Base-by-base conservation (phyloP, 2,888 invertebrate genomes). In the Hyposoter dolosus region DNA sequence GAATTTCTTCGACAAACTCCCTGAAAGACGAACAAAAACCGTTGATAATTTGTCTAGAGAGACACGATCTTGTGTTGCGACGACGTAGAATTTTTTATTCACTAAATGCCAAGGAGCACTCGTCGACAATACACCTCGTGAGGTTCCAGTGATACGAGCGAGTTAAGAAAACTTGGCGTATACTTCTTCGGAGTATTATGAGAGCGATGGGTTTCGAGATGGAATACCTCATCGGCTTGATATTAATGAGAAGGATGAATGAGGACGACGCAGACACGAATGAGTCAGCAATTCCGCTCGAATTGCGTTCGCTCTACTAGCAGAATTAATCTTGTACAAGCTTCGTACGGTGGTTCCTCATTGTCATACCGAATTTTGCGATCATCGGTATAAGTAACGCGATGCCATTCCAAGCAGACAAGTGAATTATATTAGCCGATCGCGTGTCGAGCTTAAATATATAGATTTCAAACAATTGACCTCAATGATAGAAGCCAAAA, bases 281-380 rank as follows among this genome's bases (percentile, higher is more conserved):
- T 77, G 71, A 71, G 53, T 83, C 71, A 43, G 47, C 77, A 72
- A 77, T 83, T 23, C 15, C 43, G 28, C 71, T 32, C 50, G 50
- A 63, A 63, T 60, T 28, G 60, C 63, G 32, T 63, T 63, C 23
- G 12, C 28, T 15, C 32, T 32, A 28, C 60, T 15, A 60, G 63
- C 4, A 15, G 63, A 63, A 32, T 63, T 53, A 53, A 53, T 53
- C 53, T 53, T 53, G 53, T 53, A 53, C 53, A 19, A 53, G 9
- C 53, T 53, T 19, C 3, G 19, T 9, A 0, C 19, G 53, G 19
- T 53, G 19, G 53, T 53, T 53, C 19, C 53, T 53, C 10, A 53
- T 53, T 19, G 19, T 19, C n/a, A 5, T n/a, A 19, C 17, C 19
- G 19, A 53, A 53, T 19, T 53, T 53, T 10, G 9, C 53, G 53